Evolutionary conservation across 2,797 vertebrate species (phyloP).

Genomic region (Buphagus erythrorhynchus): DNA sequence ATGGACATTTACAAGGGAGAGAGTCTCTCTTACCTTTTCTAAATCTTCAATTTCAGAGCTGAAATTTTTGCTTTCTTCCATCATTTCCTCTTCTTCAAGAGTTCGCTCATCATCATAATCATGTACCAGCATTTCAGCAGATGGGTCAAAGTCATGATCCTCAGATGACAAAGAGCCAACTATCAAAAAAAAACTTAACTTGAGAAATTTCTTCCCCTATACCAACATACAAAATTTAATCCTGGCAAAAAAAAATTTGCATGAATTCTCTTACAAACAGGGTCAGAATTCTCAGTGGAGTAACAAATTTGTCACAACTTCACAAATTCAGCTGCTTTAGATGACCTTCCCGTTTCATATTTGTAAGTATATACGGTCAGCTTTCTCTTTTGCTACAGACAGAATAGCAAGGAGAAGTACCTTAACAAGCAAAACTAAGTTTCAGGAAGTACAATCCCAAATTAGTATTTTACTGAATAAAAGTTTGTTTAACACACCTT

Average conservation of each 20-base stretch:
- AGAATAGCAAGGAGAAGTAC: background rate
- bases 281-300: background rate
- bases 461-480: background rate
- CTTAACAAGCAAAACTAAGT: background rate
- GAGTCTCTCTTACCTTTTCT: constrained; percentile 86
- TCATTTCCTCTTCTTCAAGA: constrained; percentile 95
- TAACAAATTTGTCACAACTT: background rate
- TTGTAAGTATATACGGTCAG: background rate
- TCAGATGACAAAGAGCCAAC: constrained; percentile 99
- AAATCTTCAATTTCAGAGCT: constrained; percentile 94
- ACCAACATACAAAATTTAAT: background rate
- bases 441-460: background rate
- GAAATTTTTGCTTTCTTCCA: constrained; percentile 92
- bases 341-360: background rate
- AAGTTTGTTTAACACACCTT: background rate
- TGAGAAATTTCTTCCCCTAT: background rate
- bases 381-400: background rate
- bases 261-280: background rate
- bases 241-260: background rate
- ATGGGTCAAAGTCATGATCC: constrained; percentile 98
- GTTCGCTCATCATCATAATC: constrained; percentile 97
- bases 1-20: background rate
- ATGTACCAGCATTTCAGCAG: constrained; percentile 97
- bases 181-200: constrained; percentile 58
- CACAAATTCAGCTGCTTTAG: background rate